Base-by-base conservation (phyloP, 2,113 vertebrate species). In the Machaerirhynchus nigripectus region DNA sequence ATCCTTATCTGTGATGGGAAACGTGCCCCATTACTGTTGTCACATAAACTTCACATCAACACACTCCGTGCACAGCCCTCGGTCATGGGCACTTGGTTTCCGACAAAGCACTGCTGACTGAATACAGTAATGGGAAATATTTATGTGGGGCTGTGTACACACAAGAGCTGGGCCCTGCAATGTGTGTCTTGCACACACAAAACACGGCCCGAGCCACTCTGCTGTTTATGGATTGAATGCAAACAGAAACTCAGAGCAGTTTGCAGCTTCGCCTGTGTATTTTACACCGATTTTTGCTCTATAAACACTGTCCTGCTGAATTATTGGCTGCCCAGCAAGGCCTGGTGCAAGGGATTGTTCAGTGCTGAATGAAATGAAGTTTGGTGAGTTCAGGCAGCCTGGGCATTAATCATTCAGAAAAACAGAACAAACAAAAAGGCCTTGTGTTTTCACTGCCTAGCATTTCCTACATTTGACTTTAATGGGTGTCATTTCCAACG, bases 1-100 rank as follows among this genome's bases (percentile, higher is more conserved):
- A 68, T 56, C 65, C 85, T 96, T 93, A 96, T 95, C 95, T 95
- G 60, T 53, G 87, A 86, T 37, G 61, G 90, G 68, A 92, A 97
- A 96, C 4, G 79, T 64, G 60, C 40, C 57, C 87, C 52, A 92
- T 92, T 93, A 78, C 49, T 40, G 44, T 61, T 92, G 89, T 68
- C 93, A 95, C 47, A 86, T 63, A 88, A 93, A 87, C 76, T 83
- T 88, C 88, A 77, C 83, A 88, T 93, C 79, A 83, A 81, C 75
- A 88, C 23, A n/a, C 21, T 42, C 69, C 31, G 47, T n/a, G 55
- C 71, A 39, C 7, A 67, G 76, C 68, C 50, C 55, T 52, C 49
- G 79, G 90, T 86, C 93, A 88, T 2, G 56, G 92, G 74, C 47
- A 71, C 67, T 86, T 60, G 67, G 40, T 94, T 96, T 77, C 56